phyloP scores from a whole-genome alignment of 2,888 invertebrate species.

The Leptothorax acervorum region DNA sequence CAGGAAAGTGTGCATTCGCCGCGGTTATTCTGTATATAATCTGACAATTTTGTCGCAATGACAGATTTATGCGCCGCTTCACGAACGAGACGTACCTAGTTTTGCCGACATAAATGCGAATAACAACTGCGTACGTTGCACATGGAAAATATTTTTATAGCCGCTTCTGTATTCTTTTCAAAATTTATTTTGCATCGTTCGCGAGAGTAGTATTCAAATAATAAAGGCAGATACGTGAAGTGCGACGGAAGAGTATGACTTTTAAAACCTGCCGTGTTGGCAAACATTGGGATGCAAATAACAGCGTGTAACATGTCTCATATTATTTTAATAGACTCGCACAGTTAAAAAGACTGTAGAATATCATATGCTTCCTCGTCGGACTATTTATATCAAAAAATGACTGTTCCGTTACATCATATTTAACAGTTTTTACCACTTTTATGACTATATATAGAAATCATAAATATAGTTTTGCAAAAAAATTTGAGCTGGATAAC shows the following conservation, averaged over 20 bases:
- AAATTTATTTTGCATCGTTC: constrained; percentile 47
- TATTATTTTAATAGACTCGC: constrained; percentile 44
- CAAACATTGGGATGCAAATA: constrained; percentile 34
- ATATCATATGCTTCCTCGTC: not conserved
- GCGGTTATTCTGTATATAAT: constrained; percentile 11
- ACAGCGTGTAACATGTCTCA: constrained; percentile 15
- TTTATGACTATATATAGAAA: not conserved
- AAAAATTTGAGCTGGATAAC: not conserved
- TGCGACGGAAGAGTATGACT: constrained; percentile 42
- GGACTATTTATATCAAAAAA: not conserved
- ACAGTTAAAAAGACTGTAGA: constrained; percentile 1
- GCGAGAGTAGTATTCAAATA: constrained; percentile 48
- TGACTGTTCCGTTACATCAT: not conserved
- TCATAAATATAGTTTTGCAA: not conserved
- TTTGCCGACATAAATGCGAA: constrained; percentile 12
- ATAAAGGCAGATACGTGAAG: constrained; percentile 46
- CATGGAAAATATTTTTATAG: constrained; percentile 48
- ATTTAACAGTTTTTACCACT: not conserved
- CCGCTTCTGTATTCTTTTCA: constrained; percentile 42
- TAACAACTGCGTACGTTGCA: constrained; percentile 19
- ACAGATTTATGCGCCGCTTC: constrained; percentile 36
- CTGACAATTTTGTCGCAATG: constrained; percentile 25
- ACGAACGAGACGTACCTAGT: constrained; percentile 13
- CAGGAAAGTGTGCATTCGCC: not conserved
- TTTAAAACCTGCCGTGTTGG: constrained; percentile 37